These are phyloP conservation scores for Agrochola lota DNA, from an alignment of 2,888 invertebrate species.

Conservation along the genomic window DNA sequence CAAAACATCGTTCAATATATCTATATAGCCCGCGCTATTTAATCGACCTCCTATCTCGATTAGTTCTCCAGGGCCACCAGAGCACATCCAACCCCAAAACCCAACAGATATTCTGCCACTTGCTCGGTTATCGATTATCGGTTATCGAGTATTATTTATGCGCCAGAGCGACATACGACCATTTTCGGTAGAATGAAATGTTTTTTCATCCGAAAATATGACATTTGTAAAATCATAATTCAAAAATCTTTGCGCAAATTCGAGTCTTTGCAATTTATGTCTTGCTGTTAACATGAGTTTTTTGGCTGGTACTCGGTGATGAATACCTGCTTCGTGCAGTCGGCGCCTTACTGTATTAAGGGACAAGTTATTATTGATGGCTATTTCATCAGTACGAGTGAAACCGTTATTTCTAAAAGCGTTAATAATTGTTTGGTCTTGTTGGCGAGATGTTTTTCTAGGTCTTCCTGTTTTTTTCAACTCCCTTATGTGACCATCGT, in stretches of 20 bases:
- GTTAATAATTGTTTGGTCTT: conserved; percentile 21
- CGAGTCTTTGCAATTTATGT: conserved; percentile 41
- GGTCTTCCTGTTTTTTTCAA: conserved; percentile 13
- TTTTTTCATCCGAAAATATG: conserved; percentile 44
- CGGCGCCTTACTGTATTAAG: conserved; percentile 35
- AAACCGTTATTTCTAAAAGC: conserved; percentile 19
- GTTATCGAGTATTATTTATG: neutral
- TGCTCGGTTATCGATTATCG: too few species aligned
- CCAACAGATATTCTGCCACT: too few species aligned
- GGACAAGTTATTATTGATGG: conserved; percentile 22
- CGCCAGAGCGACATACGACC: conserved; percentile 26
- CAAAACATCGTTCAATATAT: too few species aligned
- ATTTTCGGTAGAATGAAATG: conserved; percentile 37
- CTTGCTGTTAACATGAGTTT: conserved; percentile 37
- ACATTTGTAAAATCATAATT: conserved; percentile 16
- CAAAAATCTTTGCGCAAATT: conserved; percentile 31
- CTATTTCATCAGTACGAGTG: conserved; percentile 19
- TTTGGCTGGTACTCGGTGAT: neutral
- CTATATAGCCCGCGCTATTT: too few species aligned
- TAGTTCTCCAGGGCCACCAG: too few species aligned
- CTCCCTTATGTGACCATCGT: conserved; percentile 12
- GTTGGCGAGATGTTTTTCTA: conserved; percentile 33
- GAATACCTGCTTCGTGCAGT: conserved; percentile 38
- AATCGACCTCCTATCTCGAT: too few species aligned
- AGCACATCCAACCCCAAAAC: too few species aligned